Evolutionary conservation across 2,797 vertebrate genomes (phyloP), one percentile per base, ranked within the genome.

Genomic region (Philypnodon macrostomus): DNA sequence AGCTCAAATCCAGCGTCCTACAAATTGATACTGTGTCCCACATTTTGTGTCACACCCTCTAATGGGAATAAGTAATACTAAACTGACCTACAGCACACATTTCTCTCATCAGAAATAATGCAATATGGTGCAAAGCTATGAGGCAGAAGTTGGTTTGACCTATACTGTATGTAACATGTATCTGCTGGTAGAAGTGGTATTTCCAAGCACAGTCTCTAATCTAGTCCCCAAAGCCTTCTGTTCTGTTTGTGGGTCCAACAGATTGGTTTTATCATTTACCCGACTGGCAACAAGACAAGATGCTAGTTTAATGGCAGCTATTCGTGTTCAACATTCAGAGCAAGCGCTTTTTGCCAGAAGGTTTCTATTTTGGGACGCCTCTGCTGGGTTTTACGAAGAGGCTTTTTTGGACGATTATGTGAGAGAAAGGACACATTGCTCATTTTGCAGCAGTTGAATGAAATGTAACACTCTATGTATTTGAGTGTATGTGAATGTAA

Each of bases 311-410:
- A 79, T 61, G 72, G 68, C 72, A 61, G 59, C 15, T 35, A 74
- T 75, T 74, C 73, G 67, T 50, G 64, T 70, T 61, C 55, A 24
- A n/a, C 18, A 12, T 53, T 58, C 27, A 32, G 54, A 79, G 56
- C 37, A 67, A 71, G 57, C 67, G 41, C 54, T 51, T 71, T 76
- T 73, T 80, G 82, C 75, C 78, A 75, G 69, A 72, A 71, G 79
- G 7, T 53, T 0, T 31, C 80, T 84, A 84, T 85, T 79, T 85
- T 77, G 62, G 67, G 75, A 71, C 60, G 36, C 74, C 57, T 75
- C 59, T 63, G 17, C 54, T 65, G 74, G 64, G 29, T 61, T 71
- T 35, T 29, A 42, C 54, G 53, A 36, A 38, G 35, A 60, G 39
- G 61, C n/a, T 39, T 79, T 58, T 53, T 74, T 64, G 60, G 27